Base-by-base conservation (phyloP, 1,140 invertebrate species). In the Drosophila navojoa region DNA sequence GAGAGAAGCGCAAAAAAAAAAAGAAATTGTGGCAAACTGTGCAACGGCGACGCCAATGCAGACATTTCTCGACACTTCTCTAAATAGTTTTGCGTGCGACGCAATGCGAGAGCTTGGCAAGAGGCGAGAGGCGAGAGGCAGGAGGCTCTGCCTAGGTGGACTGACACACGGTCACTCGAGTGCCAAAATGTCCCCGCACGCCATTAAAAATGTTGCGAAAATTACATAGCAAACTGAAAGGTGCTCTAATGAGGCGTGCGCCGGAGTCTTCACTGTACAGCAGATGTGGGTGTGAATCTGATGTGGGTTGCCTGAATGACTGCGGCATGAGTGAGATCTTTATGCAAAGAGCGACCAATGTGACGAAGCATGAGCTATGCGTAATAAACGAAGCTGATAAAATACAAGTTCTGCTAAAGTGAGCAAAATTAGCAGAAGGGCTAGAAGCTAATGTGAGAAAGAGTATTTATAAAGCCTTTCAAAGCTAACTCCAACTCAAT, bases 11-110 rank as follows among this genome's bases (percentile, higher is more conserved):
- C n/a, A 29, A 29, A 29, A 5, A 5, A 1, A 38, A 38, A 38
- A 75, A 29, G n/a, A 74, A 74, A 69, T 77, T 55, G 81, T 85
- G 75, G 76, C 82, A 59, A 47, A 59, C 53, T 40, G 53, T 16
- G 79, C 78, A 67, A 69, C 63, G 47, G 52, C 68, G 58, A 44
- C 57, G 55, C 55, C 81, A 84, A 89, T 89, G 84, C 80, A 89
- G 84, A 89, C 84, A 89, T 89, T 89, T 89, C 84, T 89, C 89
- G 84, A 89, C 84, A 89, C 84, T 89, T 89, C 85, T 89, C 84
- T 89, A 89, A 89, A 89, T 89, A 89, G 84, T 89, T 85, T 89
- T 84, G 84, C 84, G 79, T 89, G 84, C 80, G 70, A 77, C 77
- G 79, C 77, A 74, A 54, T 19, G 64, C 44, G 64, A 55, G 68